Evolutionary conservation across 2,888 invertebrate species (phyloP), one percentile per base, ranked within the genome.

Genomic region (Alcis repandata): DNA sequence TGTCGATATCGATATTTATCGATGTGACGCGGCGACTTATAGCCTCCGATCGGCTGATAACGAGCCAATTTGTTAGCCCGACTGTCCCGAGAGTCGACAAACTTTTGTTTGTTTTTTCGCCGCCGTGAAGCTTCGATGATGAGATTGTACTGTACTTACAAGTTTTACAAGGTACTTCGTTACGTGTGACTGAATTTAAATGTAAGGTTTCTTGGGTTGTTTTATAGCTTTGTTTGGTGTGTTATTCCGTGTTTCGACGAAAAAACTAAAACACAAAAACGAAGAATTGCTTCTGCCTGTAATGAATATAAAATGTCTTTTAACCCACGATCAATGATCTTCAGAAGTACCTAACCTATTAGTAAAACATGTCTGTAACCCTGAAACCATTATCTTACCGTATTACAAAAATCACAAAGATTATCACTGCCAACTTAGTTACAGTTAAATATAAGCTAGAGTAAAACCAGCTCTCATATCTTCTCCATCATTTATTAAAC

Each of bases 1-100:
- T 84, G 84, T 87, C 87, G 85, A 86, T 86, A 85, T 86, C 85
- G 85, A 87, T 88, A 87, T 87, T 89, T 89, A 88, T 87, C 86
- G 86, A 84, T 78, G 80, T 85, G 84, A 83, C 83, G 80, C 82
- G 70, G 79, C 85, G 84, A 89, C 86, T 90, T 91, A 91, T 88
- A 83, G 86, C 85, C 82, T 75, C 76, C 79, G 90, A 90, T 90
- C 82, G 79, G 71, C 74, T 83, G 90, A 90, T 91, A 91, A 89
- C 87, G 83, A 87, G 84, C 84, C 87, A 90, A 90, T 90, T 90
- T 90, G 90, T 90, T 88, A 87, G 84, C 84, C 41, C 45, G 54
- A 49, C 52, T 59, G 79, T 75, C 74, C 70, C 67, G 72, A 73
- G 71, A 74, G 68, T 76, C 70, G 73, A 73, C 80, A 53, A 63